These are phyloP conservation scores for Tenthredo scrophulariae DNA, from an alignment of 2,888 invertebrate species.

Conservation along the genomic window DNA sequence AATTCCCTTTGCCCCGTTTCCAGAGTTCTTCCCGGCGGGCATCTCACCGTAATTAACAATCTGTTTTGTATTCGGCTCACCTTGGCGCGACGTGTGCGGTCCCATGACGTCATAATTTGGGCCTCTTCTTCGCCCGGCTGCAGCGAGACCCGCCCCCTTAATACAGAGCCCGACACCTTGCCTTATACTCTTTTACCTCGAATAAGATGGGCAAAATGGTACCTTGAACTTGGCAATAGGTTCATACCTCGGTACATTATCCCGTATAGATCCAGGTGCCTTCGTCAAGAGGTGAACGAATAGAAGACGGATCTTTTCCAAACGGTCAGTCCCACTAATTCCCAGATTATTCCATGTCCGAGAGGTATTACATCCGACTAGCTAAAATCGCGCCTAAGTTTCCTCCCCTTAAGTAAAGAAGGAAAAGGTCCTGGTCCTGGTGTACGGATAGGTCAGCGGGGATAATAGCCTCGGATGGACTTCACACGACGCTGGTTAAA, in stretches of 20 bases:
- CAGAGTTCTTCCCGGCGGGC: constrained; percentile 34
- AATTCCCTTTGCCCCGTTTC: background rate
- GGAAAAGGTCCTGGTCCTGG: constrained; percentile 50
- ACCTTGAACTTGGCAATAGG: background rate
- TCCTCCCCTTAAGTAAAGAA: background rate
- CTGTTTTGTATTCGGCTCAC: constrained; percentile 77
- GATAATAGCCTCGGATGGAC: constrained; percentile 76
- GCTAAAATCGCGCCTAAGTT: background rate
- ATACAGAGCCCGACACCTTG: constrained; percentile 76
- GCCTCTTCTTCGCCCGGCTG: constrained; percentile 68
- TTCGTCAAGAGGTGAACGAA: background rate
- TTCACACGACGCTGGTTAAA: constrained; percentile 76
- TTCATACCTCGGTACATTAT: background rate
- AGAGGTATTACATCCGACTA: constrained; percentile 16
- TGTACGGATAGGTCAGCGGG: constrained; percentile 63
- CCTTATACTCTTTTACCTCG: constrained; percentile 67
- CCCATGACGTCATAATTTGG: constrained; percentile 78
- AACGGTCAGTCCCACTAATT: background rate
- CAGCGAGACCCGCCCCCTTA: constrained; percentile 77
- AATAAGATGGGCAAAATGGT: background rate
- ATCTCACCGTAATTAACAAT: constrained; percentile 74
- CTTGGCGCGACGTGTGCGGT: constrained; percentile 77
- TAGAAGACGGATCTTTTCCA: background rate
- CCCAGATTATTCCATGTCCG: constrained; percentile 7
- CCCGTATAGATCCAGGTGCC: background rate